Evolutionary conservation across 2,113 vertebrate genomes (phyloP).

Genomic region (Bos indicus): DNA sequence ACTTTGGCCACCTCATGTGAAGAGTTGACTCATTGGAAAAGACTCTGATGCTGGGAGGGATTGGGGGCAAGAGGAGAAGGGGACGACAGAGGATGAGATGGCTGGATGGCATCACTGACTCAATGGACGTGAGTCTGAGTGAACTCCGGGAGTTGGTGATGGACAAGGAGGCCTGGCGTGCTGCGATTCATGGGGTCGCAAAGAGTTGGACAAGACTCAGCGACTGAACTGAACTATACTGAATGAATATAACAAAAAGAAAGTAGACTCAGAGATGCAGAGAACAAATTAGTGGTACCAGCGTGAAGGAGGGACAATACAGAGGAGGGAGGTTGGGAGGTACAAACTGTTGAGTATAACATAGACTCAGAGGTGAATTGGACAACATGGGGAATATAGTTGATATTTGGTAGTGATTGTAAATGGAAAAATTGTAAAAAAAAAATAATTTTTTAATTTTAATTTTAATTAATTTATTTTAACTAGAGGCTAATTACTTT

Average conservation of each 20-base stretch:
- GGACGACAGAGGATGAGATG: too few relatives aligned
- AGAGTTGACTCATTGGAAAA: too few relatives aligned
- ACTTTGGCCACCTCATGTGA: too few relatives aligned
- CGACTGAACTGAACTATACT: too few relatives aligned
- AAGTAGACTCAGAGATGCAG: neutral
- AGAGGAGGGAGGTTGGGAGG: neutral
- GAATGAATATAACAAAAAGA: neutral
- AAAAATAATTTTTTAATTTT: neutral
- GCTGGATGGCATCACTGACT: too few relatives aligned
- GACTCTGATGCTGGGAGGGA: too few relatives aligned
- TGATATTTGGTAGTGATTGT: neutral
- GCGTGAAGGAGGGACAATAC: rapidly evolving
- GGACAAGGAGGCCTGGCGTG: too few relatives aligned
- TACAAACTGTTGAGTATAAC: neutral
- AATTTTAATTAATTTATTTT: too few relatives aligned
- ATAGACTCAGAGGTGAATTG: neutral
- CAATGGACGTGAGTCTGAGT: rapidly evolving
- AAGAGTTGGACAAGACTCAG: rapidly evolving
- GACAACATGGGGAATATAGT: neutral
- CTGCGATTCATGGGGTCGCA: too few relatives aligned
- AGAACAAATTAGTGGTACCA: neutral
- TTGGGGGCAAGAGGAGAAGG: too few relatives aligned
- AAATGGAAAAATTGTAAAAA: neutral
- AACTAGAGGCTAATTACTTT: too few relatives aligned
- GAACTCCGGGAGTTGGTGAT: too few relatives aligned